These are phyloP conservation scores for Thera britannica DNA, from an alignment of 2,888 invertebrate species.

Conservation along the genomic window DNA sequence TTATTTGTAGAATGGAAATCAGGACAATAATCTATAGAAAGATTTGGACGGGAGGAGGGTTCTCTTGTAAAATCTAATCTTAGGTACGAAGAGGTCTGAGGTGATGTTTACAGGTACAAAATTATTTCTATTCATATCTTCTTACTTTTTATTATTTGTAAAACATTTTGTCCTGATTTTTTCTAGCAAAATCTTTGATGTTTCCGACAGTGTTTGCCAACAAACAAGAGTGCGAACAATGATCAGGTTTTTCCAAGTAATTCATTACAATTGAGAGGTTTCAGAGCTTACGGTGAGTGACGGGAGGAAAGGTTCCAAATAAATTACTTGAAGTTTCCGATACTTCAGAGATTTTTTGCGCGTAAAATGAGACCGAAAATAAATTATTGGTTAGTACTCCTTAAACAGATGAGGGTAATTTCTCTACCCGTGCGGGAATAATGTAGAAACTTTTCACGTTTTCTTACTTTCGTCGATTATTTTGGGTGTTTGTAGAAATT, in stretches of 20 bases:
- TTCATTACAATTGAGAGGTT: conserved; percentile 37
- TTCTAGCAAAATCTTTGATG: not conserved
- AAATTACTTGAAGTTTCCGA: conserved; percentile 38
- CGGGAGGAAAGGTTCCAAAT: conserved; percentile 34
- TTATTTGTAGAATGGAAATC: not conserved
- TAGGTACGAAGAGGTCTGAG: not conserved
- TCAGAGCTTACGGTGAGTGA: conserved; percentile 10
- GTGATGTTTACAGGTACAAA: not conserved
- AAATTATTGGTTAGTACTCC: conserved; percentile 36
- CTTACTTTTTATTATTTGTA: not conserved
- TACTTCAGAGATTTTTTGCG: conserved; percentile 29
- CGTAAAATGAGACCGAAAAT: conserved; percentile 33
- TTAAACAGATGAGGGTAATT: conserved; percentile 40
- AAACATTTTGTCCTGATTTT: not conserved
- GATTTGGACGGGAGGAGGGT: not conserved
- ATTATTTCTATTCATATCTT: not conserved
- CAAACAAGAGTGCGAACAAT: conserved; percentile 18
- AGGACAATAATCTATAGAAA: not conserved
- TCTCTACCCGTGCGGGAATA: conserved; percentile 26
- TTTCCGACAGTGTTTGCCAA: not conserved
- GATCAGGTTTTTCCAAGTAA: conserved; percentile 33
- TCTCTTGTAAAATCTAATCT: not conserved
- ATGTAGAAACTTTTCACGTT: conserved; percentile 37
- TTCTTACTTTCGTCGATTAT: conserved; percentile 27
- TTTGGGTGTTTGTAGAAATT: conserved; percentile 23